Evolutionary conservation across 2,797 vertebrate genomes (phyloP).

Genomic region (Anguilla anguilla): DNA sequence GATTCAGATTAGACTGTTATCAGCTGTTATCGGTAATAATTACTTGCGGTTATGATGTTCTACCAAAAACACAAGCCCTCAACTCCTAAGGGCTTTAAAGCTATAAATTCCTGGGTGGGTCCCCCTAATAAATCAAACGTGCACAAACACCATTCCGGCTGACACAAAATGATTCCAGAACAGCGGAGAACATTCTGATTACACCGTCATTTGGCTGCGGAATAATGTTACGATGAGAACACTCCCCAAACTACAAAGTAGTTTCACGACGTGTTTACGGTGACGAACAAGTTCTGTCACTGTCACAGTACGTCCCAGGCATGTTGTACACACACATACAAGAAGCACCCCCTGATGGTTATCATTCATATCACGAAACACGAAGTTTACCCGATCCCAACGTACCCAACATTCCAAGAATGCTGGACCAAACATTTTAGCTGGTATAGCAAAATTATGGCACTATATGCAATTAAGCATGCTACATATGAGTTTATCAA

Average conservation of each 20-base stretch:
- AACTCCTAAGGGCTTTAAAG: not conserved
- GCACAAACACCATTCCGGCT: not conserved
- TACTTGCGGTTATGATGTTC: not conserved
- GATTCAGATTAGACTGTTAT: not conserved
- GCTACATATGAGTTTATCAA: no score
- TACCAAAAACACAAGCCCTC: not conserved
- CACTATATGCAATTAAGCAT: no score
- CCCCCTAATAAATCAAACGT: not conserved
- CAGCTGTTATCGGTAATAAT: not conserved
- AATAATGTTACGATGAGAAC: not conserved
- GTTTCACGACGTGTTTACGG: not conserved
- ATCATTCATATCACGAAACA: no score
- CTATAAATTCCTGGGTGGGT: not conserved
- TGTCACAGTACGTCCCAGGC: no score
- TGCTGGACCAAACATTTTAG: no score
- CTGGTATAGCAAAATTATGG: no score
- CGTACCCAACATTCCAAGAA: no score
- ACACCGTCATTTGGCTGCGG: not conserved
- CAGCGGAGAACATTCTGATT: not conserved
- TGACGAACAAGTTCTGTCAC: no score
- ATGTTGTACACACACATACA: no score
- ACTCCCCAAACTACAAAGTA: not conserved
- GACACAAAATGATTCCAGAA: not conserved
- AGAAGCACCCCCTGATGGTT: no score
- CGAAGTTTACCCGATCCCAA: no score